phyloP scores from a whole-genome alignment of 2,113 vertebrate genomes.

The Ranitomeya variabilis region DNA sequence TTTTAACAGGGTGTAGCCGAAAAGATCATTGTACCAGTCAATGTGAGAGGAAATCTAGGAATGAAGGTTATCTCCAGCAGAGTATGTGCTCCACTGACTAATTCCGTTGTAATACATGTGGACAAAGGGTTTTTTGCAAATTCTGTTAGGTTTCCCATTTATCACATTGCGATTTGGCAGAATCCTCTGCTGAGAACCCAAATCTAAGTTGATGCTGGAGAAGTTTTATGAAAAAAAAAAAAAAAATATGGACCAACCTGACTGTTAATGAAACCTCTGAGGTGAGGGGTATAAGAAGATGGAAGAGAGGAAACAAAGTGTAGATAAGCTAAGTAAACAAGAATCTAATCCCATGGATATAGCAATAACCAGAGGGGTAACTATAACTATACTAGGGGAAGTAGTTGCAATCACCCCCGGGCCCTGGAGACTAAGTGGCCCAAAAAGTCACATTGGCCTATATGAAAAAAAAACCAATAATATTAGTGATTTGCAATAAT shows the following conservation, averaged over 20 bases:
- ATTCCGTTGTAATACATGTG: neutral
- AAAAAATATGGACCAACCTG: no score
- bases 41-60: neutral
- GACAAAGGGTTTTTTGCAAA: neutral
- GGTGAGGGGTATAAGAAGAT: neutral
- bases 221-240: neutral
- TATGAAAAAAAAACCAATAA: no score
- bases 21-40: neutral
- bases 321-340: no score
- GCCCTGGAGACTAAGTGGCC: no score
- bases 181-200: neutral
- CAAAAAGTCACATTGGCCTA: no score
- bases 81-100: no score
- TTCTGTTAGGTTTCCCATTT: neutral
- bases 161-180: neutral
- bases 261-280: neutral
- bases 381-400: no score
- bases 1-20: neutral
- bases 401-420: no score
- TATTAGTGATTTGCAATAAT: no score
- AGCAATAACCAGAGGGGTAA: no score
- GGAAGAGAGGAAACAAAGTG: no score
- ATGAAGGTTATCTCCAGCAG: slow-evolving; percentile 23
- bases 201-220: neutral
- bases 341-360: no score